These are phyloP conservation scores for Campopleginae sp. DNA, from an alignment of 2,888 invertebrate species.

Conservation along the genomic window DNA sequence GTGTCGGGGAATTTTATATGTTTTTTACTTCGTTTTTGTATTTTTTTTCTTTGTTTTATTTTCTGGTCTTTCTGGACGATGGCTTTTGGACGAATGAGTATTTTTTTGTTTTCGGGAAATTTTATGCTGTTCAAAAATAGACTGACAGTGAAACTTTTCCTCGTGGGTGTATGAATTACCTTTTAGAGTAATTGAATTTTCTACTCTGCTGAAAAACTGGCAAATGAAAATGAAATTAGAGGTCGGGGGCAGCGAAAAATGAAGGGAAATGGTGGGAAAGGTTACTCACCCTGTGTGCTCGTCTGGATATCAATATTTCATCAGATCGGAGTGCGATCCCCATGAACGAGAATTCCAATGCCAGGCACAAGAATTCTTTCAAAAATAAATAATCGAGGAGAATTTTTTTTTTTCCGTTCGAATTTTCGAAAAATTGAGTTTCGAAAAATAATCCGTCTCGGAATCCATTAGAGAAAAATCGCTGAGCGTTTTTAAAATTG, in stretches of 20 bases:
- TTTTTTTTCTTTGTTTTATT: not conserved
- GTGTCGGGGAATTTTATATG: not conserved
- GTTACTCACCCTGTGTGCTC: not conserved
- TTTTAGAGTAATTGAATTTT: conserved; percentile 9
- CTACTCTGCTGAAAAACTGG: not conserved
- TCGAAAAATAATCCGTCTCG: too few relatives aligned
- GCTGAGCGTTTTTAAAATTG: not conserved
- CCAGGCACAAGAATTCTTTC: not conserved
- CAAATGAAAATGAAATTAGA: not conserved
- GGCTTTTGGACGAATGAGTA: not conserved
- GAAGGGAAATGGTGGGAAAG: not conserved
- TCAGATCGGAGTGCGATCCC: not conserved
- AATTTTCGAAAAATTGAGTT: too few relatives aligned
- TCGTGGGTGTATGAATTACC: not conserved
- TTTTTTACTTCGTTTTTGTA: not conserved
- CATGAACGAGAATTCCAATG: not conserved
- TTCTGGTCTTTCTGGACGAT: not conserved
- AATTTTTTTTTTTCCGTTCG: not conserved
- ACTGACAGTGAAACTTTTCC: not conserved
- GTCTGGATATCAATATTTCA: not conserved
- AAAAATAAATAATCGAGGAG: not conserved
- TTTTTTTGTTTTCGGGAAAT: not conserved
- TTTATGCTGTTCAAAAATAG: not conserved
- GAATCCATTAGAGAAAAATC: not conserved
- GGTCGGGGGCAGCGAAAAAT: not conserved